These are phyloP conservation scores for Sarcophaga caerulescens DNA, from an alignment of 2,888 invertebrate genomes.

Conservation along the genomic window DNA sequence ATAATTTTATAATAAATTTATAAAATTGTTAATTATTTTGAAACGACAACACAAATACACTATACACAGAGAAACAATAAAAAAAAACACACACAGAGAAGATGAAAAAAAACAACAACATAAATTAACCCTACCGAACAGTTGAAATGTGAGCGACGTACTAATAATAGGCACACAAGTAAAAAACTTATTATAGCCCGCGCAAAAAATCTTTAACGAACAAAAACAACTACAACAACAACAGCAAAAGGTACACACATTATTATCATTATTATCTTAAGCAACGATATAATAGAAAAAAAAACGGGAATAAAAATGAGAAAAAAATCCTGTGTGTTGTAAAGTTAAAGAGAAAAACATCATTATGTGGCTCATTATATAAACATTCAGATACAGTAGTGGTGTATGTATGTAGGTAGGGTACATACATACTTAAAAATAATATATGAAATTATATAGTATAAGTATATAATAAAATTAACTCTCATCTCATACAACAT, in stretches of 20 bases:
- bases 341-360: constrained; percentile 20
- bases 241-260: constrained; percentile 47
- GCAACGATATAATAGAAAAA: constrained; percentile 5
- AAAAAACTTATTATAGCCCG: constrained; percentile 68
- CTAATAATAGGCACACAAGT: constrained; percentile 68
- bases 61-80: constrained; percentile 23
- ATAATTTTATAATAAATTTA: neutral
- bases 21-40: neutral
- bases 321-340: neutral
- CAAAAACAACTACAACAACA: constrained; percentile 42
- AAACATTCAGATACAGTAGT: neutral
- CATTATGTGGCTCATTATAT: constrained; percentile 57
- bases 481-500: constrained; percentile 33
- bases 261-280: constrained; percentile 57
- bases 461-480: constrained; percentile 44
- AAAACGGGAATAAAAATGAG: neutral
- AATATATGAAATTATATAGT: neutral
- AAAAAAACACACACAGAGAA: constrained; percentile 40
- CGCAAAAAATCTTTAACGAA: constrained; percentile 53
- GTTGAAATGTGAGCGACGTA: constrained; percentile 77
- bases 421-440: neutral
- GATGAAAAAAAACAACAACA: constrained; percentile 38
- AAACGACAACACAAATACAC: constrained; percentile 23
- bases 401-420: neutral
- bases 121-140: constrained; percentile 75